phyloP scores from a whole-genome alignment of 1,140 invertebrate genomes.

The Trichomalopsis sarcophagae region DNA sequence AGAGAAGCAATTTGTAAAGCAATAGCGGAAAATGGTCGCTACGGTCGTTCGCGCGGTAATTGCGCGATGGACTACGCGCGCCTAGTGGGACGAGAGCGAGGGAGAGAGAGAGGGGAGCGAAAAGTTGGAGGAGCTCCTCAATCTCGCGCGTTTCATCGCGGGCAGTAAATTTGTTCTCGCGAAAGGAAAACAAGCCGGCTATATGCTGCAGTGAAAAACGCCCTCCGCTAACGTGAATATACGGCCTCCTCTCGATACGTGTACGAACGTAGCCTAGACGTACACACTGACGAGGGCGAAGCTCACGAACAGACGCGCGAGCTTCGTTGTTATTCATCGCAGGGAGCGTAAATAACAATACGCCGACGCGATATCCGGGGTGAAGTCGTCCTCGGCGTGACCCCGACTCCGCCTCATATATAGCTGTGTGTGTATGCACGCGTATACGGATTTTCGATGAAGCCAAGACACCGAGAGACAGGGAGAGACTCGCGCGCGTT shows the following conservation, averaged over 20 bases:
- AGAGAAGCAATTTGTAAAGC: background rate
- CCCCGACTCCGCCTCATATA: background rate
- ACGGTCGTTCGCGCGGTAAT: background rate
- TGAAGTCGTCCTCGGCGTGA: background rate
- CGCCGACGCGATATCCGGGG: conserved; percentile 54
- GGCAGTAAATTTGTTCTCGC: conserved; percentile 2
- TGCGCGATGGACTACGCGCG: background rate
- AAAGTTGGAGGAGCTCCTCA: background rate
- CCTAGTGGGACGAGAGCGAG: background rate
- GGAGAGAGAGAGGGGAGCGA: too few relatives aligned
- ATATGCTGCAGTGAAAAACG: background rate
- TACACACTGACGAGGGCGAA: background rate
- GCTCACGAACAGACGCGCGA: background rate
- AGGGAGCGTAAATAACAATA: conserved; percentile 59
- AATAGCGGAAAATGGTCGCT: background rate
- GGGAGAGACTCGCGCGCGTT: background rate
- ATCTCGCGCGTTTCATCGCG: conserved; percentile 12
- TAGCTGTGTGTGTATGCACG: background rate
- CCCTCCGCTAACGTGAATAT: conserved; percentile 4
- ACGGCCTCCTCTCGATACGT: conserved; percentile 5
- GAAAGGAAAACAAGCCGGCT: conserved; percentile 16
- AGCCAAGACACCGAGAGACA: background rate
- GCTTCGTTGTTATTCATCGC: conserved; percentile 63
- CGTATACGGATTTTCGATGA: background rate
- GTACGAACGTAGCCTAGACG: background rate